Evolutionary conservation across 1,140 invertebrate species (phyloP).

Genomic region (Drosophila pectinifera): DNA sequence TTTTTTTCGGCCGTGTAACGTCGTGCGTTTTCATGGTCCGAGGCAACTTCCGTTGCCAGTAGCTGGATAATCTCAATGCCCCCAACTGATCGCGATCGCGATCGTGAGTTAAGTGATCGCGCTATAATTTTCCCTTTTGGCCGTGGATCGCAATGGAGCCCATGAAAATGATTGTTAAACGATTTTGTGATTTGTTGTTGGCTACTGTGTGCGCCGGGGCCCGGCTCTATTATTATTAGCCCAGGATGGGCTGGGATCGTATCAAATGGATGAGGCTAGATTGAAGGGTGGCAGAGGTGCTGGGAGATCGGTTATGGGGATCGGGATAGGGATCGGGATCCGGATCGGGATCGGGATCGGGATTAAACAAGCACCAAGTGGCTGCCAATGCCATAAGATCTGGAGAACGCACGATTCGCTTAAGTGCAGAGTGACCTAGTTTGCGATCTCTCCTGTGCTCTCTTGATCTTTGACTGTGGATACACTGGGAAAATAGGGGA

Average conservation of each 20-base stretch:
- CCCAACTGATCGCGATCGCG: conserved; percentile 77
- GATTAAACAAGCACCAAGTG: conserved; percentile 58
- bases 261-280: conserved; percentile 3
- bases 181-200: conserved; percentile 83
- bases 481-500: not conserved
- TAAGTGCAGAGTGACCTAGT: conserved; percentile 79
- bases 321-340: not conserved
- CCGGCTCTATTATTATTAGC: conserved; percentile 70
- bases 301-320: not conserved
- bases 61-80: conserved; percentile 82
- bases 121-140: conserved; percentile 84
- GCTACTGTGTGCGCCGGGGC: conserved; percentile 67
- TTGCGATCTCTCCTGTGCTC: conserved; percentile 38
- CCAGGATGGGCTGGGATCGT: conserved; percentile 15
- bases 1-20: conserved; percentile 33
- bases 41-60: conserved; percentile 69
- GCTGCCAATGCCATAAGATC: conserved; percentile 69
- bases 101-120: conserved; percentile 85
- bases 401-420: conserved; percentile 75
- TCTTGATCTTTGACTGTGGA: conserved; percentile 59
- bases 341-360: conserved; percentile 19
- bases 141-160: conserved; percentile 34
- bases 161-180: conserved; percentile 83
- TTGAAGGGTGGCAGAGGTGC: conserved; percentile 22
- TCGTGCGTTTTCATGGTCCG: conserved; percentile 68